Evolutionary conservation across 1,140 invertebrate species (phyloP).

Genomic region (Acromyrmex heyeri): DNA sequence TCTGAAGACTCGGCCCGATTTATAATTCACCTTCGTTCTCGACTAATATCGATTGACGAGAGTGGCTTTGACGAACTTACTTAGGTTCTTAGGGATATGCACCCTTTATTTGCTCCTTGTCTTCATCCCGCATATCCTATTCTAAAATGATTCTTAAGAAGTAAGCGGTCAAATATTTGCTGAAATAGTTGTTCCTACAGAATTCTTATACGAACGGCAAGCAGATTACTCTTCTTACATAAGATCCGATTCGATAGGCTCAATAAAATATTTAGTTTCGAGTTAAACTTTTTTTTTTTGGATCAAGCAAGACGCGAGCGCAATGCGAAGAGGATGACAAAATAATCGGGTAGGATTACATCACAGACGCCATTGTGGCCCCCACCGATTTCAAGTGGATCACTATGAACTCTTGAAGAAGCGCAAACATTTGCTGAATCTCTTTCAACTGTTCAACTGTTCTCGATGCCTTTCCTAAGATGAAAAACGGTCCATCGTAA

Average conservation of each 20-base stretch:
- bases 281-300: constrained; percentile 34
- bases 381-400: constrained; percentile 20
- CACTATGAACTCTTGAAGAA: constrained; percentile 28
- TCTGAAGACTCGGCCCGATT: constrained; percentile 80
- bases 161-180: constrained; percentile 38
- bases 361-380: constrained; percentile 13
- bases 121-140: constrained; percentile 16
- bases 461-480: constrained; percentile 43
- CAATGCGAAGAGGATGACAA: constrained; percentile 54
- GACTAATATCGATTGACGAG: constrained; percentile 78
- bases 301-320: not conserved
- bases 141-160: constrained; percentile 8
- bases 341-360: constrained; percentile 68
- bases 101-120: constrained; percentile 54
- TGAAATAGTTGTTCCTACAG: constrained; percentile 19
- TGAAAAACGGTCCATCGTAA: constrained; percentile 16
- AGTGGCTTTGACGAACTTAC: constrained; percentile 73
- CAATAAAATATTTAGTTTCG: constrained; percentile 41
- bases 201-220: not conserved
- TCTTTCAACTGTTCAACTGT: not conserved
- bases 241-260: constrained; percentile 16
- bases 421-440: constrained; percentile 67
- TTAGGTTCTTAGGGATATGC: constrained; percentile 16
- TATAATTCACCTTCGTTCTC: constrained; percentile 80
- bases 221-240: constrained; percentile 1